phyloP scores from a whole-genome alignment of 2,888 invertebrate genomes.

The Leptarthrus brevirostris region DNA sequence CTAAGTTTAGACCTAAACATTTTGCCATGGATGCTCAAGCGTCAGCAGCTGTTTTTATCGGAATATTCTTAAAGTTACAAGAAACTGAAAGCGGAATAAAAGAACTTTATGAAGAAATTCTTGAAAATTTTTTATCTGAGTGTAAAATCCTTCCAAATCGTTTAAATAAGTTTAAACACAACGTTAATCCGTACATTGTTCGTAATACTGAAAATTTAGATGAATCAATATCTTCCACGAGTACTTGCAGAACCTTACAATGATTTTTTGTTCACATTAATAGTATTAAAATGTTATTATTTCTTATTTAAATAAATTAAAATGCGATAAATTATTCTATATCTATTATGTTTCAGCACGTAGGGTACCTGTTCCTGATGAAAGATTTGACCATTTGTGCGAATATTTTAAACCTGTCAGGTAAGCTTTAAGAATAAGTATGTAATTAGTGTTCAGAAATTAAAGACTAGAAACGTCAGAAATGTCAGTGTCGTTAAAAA shows the following conservation, averaged over 20 bases:
- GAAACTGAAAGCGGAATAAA: conserved; percentile 63
- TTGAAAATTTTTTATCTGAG: conserved; percentile 64
- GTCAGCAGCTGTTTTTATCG: conserved; percentile 71
- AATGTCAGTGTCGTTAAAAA: no score
- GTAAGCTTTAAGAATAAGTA: no score
- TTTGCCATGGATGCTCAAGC: conserved; percentile 69
- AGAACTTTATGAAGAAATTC: conserved; percentile 65
- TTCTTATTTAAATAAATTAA: conserved; percentile 5
- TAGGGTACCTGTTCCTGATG: conserved; percentile 98
- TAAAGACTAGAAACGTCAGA: no score
- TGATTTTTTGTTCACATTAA: background rate
- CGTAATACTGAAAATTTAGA: background rate
- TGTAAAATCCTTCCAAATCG: conserved; percentile 66
- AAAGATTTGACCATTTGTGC: conserved; percentile 91
- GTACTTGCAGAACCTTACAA: background rate
- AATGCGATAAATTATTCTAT: conserved; percentile 9
- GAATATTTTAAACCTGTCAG: conserved; percentile 94
- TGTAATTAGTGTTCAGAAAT: no score
- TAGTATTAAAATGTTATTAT: background rate
- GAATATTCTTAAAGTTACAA: conserved; percentile 70
- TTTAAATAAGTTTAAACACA: conserved; percentile 68
- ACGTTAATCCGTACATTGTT: conserved; percentile 70
- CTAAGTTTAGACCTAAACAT: conserved; percentile 71
- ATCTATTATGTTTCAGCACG: conserved; percentile 70
- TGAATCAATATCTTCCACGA: background rate